Evolutionary conservation across 1,140 invertebrate genomes (phyloP), one percentile per base, ranked within the genome.

Genomic region (Elymnias hypermnestra): DNA sequence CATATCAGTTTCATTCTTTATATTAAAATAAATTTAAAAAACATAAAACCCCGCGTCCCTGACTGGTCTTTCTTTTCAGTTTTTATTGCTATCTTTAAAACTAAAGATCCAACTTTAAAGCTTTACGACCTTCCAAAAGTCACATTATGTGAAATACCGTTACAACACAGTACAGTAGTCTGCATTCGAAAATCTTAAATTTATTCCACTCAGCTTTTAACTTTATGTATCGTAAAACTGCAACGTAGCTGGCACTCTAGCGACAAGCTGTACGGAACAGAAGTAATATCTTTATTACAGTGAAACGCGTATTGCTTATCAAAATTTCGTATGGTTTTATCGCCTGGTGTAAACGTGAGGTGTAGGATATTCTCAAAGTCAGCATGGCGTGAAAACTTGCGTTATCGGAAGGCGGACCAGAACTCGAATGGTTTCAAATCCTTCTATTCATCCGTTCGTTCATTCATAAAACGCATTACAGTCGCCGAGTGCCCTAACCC

Each of bases 401-500:
- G 39, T 44, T 55, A 45, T 29, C 26, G 31, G 26, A 36, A 38
- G 53, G 41, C 45, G 35, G 65, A 56, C 63, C 57, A 70, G 73
- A 68, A 59, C 57, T 61, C 61, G 60, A 68, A 72, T 65, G 66
- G 71, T 71, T 58, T 53, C 62, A 68, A 69, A 82, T 78, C 67
- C 64, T 71, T 42, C 63, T 57, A 76, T 82, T 78, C 72, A 76
- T 62, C 67, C 63, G 57, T 62, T 70, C 65, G 72, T 74, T 77
- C 76, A 76, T 82, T 78, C 74, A 79, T 78, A 72, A 76, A 79
- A 79, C 58, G 72, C 64, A 72, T 77, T 77, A 77, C 69, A 42
- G 48, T 62, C 52, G 58, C 48, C 56, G 52, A 40, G 53, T 52
- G 49, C 57, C 52, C 57, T 73, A 69, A 66, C 62, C 57, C 61